Evolutionary conservation across 1,140 invertebrate genomes (phyloP), one percentile per base, ranked within the genome.

Genomic region (Drosophila cardini): DNA sequence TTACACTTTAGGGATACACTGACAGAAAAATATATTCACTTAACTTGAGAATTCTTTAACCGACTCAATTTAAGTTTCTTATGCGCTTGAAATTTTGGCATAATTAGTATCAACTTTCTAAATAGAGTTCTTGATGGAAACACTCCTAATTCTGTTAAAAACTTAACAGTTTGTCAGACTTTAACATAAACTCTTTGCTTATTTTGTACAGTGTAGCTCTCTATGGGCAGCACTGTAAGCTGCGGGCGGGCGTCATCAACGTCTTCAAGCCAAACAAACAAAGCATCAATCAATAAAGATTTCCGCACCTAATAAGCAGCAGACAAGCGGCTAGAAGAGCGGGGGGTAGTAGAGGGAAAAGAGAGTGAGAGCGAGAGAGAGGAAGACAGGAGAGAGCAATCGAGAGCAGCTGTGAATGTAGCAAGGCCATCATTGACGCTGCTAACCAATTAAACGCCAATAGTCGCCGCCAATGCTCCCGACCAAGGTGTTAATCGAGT

Each of bases 261-360:
- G 65, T 80, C 60, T 77, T 15, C 73, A 78, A 82, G 62, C 70
- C 84, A 87, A 84, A 80, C 84, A 87, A 87, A 87, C 84, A 87
- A 84, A 75, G 85, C 77, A 89, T 84, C 80, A 80, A 89, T 89
- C 84, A 90, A 89, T 89, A 89, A 89, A 89, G 84, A 89, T 89
- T 89, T 89, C 84, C 84, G 80, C 84, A 89, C 84, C 84, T 89
- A 89, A 89, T 89, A 90, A 87, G 84, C 84, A 79, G 69, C 76
- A 68, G 73, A 77, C 77, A 72, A 32, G 53, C 9, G 16, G 38
- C 2, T 15, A 30, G 5, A 0, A 42, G 18, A 34, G 64, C 9
- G 43, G n/a, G 13, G 13, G 1, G 16, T 16, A 55, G 36, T 2
- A 32, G 8, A 0, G 11, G 30, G 15, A 13, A 32, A 5, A 43